Percentiles rank a stretch among this genome's conserved stretches.
Evolutionary conservation across 2,888 invertebrate genomes (phyloP).

Genomic region (Torymus texanus): DNA sequence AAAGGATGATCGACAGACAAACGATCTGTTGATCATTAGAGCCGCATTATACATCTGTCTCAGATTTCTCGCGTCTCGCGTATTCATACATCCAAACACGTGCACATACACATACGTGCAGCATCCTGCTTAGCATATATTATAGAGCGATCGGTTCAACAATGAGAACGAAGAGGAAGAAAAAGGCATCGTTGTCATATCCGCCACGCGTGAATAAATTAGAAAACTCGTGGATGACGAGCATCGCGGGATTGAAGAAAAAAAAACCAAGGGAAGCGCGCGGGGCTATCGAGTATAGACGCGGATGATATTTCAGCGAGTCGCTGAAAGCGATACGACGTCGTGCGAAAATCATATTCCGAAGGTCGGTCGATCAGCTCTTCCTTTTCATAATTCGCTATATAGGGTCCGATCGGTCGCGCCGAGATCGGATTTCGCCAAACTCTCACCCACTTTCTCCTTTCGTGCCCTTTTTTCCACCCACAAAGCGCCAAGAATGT

Average conservation of each 20-base stretch:
- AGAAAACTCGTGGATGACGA: slow-evolving; percentile 8
- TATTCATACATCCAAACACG: too few relatives aligned
- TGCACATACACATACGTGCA: too few relatives aligned
- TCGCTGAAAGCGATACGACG: slow-evolving; percentile 17
- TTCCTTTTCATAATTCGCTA: background rate
- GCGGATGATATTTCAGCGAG: slow-evolving; percentile 41
- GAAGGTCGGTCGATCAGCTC: slow-evolving; percentile 1
- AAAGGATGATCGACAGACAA: too few relatives aligned
- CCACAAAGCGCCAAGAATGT: too few relatives aligned
- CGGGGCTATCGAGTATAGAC: slow-evolving; percentile 19
- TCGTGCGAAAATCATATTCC: slow-evolving; percentile 19
- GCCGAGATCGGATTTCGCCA: slow-evolving; percentile 11
- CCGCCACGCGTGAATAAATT: slow-evolving; percentile 21
- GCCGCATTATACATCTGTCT: too few relatives aligned
- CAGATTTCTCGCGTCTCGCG: too few relatives aligned
- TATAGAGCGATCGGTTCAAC: background rate
- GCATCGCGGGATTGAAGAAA: too few relatives aligned
- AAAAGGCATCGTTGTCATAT: too few relatives aligned
- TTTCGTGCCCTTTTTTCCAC: background rate
- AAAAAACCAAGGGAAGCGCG: slow-evolving; percentile 20
- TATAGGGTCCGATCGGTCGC: too few relatives aligned
- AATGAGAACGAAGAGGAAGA: background rate
- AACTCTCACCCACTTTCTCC: slow-evolving; percentile 4
- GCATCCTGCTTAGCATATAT: too few relatives aligned
- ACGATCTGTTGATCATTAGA: too few relatives aligned